phyloP scores from a whole-genome alignment of 2,888 invertebrate species.

The Cerceris rybyensis region DNA sequence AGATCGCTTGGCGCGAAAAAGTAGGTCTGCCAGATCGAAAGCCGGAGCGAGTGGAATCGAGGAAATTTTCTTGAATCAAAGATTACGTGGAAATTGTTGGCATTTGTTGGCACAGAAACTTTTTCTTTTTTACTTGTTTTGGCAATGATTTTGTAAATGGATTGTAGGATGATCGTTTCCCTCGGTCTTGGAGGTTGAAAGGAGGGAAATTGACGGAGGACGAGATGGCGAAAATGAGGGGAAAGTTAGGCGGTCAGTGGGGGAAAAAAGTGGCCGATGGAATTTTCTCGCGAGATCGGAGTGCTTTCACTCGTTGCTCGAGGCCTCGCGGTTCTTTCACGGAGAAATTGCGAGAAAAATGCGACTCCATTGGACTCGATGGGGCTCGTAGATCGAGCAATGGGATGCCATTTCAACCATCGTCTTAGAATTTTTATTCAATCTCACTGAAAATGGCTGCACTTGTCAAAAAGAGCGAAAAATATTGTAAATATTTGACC shows the following conservation, averaged over 20 bases:
- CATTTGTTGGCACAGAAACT: constrained; percentile 32
- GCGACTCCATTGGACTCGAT: too few relatives aligned
- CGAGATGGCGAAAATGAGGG: constrained; percentile 52
- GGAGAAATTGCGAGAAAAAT: constrained; percentile 2
- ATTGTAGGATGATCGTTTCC: neutral
- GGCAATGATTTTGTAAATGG: too few relatives aligned
- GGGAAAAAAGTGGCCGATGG: constrained; percentile 46
- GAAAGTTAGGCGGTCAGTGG: constrained; percentile 58
- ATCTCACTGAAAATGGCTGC: too few relatives aligned
- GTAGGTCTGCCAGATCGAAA: constrained; percentile 30
- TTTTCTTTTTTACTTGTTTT: neutral
- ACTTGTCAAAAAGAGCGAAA: too few relatives aligned
- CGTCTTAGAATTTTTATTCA: too few relatives aligned
- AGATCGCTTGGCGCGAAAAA: constrained; percentile 16
- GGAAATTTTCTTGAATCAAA: constrained; percentile 59
- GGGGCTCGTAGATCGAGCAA: too few relatives aligned
- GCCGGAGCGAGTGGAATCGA: neutral
- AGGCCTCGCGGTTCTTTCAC: constrained; percentile 23
- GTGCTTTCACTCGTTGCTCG: constrained; percentile 60
- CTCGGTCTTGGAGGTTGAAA: neutral
- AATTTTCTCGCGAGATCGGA: constrained; percentile 54
- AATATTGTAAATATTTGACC: too few relatives aligned
- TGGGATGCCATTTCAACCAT: too few relatives aligned
- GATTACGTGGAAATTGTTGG: constrained; percentile 56
- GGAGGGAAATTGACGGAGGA: neutral